These are phyloP conservation scores for Bruchidius siliquastri DNA, from an alignment of 2,888 invertebrate genomes.

Conservation along the genomic window DNA sequence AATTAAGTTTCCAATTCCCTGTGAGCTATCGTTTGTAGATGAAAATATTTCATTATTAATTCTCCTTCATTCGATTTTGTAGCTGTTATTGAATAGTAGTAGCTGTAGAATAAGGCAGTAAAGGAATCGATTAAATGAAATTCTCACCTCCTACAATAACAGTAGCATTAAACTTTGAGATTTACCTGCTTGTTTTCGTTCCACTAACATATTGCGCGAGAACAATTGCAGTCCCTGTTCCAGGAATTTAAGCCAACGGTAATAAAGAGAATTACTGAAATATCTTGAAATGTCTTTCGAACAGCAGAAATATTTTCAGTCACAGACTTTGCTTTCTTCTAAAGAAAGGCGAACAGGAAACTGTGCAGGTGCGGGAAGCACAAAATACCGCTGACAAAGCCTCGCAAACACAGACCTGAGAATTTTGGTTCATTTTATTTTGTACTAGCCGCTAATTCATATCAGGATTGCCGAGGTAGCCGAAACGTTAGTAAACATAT, in stretches of 20 bases:
- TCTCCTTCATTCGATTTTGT: not conserved
- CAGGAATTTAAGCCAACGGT: not conserved
- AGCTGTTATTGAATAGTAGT: not conserved
- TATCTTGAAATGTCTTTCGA: not conserved
- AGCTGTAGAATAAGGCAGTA: not conserved
- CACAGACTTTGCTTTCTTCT: too few species aligned
- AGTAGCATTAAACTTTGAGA: not conserved
- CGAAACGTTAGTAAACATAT: too few species aligned
- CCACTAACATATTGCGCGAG: not conserved
- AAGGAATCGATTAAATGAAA: not conserved
- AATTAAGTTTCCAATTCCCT: too few species aligned
- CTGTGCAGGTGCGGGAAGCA: too few species aligned
- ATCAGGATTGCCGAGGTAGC: too few species aligned
- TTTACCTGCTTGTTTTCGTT: not conserved
- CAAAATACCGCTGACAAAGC: too few species aligned
- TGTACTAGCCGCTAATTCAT: too few species aligned
- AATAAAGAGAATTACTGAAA: not conserved
- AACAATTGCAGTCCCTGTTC: not conserved
- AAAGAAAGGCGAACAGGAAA: too few species aligned
- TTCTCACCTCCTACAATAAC: not conserved
- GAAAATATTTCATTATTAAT: not conserved
- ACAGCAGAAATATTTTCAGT: slow-evolving; percentile 7
- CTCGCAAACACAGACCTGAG: too few species aligned
- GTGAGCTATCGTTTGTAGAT: too few species aligned
- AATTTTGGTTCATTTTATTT: too few species aligned